These are phyloP conservation scores for Sarcophilus harrisii DNA, from an alignment of 2,797 vertebrate genomes.

Conservation along the genomic window DNA sequence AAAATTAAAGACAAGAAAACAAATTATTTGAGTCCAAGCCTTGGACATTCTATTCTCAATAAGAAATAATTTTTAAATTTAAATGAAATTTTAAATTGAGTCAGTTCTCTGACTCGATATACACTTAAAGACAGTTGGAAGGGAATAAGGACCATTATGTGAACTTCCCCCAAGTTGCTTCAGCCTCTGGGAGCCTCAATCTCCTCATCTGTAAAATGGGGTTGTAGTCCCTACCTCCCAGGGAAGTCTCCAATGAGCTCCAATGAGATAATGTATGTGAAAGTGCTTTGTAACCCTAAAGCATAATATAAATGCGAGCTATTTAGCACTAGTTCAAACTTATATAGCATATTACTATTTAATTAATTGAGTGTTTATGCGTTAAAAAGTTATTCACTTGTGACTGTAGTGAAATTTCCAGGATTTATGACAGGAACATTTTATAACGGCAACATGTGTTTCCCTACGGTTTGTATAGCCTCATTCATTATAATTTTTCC, in stretches of 20 bases:
- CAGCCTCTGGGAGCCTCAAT: not conserved
- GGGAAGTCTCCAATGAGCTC: not conserved
- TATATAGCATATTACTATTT: constrained; percentile 84
- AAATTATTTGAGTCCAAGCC: constrained; percentile 26
- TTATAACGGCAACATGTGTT: constrained; percentile 88
- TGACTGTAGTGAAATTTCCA: constrained; percentile 86
- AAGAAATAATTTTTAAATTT: constrained; percentile 34
- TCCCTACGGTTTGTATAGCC: constrained; percentile 87
- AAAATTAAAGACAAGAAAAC: constrained; percentile 59
- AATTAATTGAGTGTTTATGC: constrained; percentile 91
- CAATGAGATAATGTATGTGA: not conserved
- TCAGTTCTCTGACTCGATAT: not conserved
- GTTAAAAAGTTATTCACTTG: constrained; percentile 89
- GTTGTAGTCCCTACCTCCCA: not conserved
- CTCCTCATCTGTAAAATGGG: not conserved
- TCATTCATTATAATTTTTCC: constrained; percentile 91
- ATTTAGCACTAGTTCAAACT: constrained; percentile 82
- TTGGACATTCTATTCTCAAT: constrained; percentile 25
- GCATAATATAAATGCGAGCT: constrained; percentile 30
- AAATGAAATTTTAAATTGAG: too few relatives aligned
- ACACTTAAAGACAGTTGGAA: not conserved
- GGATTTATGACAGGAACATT: constrained; percentile 88
- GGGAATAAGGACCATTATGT: constrained; percentile 80
- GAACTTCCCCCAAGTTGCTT: constrained; percentile 32
- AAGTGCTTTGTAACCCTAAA: not conserved